phyloP scores from a whole-genome alignment of 2,113 vertebrate genomes.

The Clupea harengus region DNA sequence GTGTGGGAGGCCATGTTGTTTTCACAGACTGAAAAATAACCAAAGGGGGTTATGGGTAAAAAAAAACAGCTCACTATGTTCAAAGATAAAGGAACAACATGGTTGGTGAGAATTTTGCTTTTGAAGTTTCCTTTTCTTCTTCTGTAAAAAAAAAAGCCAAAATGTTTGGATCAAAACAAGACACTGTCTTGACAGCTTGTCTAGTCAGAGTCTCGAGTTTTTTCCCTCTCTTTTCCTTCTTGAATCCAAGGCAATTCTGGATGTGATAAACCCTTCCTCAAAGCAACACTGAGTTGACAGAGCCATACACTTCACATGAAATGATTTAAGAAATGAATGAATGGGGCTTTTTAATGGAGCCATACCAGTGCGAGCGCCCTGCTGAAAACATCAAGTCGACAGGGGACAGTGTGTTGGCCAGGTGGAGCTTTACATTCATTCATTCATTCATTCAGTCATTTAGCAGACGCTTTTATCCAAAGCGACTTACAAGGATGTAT shows the following conservation, averaged over 20 bases:
- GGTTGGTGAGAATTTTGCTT: neutral
- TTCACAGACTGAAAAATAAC: constrained; percentile 2
- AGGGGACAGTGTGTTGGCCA: neutral
- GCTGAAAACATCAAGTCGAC: constrained; percentile 14
- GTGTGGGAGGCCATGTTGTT: neutral
- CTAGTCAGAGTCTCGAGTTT: constrained; percentile 2
- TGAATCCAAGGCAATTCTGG: constrained; percentile 17
- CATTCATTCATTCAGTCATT: too few relatives aligned
- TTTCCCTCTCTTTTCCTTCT: neutral
- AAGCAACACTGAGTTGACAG: neutral
- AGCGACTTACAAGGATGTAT: too few relatives aligned
- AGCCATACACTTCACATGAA: neutral
- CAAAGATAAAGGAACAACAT: constrained; percentile 6
- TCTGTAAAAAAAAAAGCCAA: neutral
- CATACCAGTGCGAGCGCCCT: constrained; percentile 9
- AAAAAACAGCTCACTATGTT: neutral
- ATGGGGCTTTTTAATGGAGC: constrained; percentile 32
- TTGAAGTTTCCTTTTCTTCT: neutral
- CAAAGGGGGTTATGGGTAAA: neutral
- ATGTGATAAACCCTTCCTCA: constrained; percentile 20
- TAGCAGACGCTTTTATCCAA: too few relatives aligned
- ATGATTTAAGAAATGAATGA: constrained; percentile 25
- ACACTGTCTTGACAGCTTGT: neutral
- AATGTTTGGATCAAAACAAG: neutral
- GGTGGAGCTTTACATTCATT: too few relatives aligned